A percentile compares a stretch with the other conserved stretches of the same genome.
Conservation (phyloP, 2,797 vertebrate genomes). For the Pogoniulus pusillus region DNA sequence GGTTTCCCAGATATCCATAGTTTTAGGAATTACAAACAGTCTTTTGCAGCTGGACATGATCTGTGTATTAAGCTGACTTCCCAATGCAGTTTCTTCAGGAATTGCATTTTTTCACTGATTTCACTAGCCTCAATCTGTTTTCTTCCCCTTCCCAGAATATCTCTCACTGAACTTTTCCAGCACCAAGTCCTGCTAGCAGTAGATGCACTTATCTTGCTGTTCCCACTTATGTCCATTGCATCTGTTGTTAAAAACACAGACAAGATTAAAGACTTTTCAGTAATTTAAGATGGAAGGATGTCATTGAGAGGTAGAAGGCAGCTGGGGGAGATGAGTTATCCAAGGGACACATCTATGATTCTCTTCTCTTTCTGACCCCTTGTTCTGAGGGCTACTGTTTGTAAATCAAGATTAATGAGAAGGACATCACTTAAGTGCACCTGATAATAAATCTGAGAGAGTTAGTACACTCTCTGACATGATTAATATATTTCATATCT, state of each 20-base stretch:
- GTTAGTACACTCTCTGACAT: slow-evolving; percentile 65
- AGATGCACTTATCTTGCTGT: background rate
- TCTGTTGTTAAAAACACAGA: slow-evolving; percentile 17
- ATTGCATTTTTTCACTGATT: background rate
- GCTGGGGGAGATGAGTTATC: slow-evolving; percentile 39
- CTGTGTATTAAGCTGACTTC: background rate
- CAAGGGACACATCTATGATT: background rate
- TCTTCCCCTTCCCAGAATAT: background rate
- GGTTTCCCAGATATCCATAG: background rate
- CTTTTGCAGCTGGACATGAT: background rate
- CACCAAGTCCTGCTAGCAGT: background rate
- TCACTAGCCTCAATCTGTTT: background rate
- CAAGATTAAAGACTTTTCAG: slow-evolving; percentile 45
- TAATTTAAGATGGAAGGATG: slow-evolving; percentile 56
- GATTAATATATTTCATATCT: slow-evolving; percentile 58
- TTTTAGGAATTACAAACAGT: background rate
- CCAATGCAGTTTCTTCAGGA: background rate
- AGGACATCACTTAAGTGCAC: slow-evolving; percentile 49
- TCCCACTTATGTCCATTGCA: background rate
- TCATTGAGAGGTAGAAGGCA: slow-evolving; percentile 2
- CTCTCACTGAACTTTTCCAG: background rate
- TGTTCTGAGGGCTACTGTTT: slow-evolving; percentile 60
- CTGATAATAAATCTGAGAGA: slow-evolving; percentile 69
- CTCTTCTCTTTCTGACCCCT: slow-evolving; percentile 38
- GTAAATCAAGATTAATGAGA: slow-evolving; percentile 75